Conservation (phyloP, 2,113 vertebrate species). For the Haemorhous mexicanus region DNA sequence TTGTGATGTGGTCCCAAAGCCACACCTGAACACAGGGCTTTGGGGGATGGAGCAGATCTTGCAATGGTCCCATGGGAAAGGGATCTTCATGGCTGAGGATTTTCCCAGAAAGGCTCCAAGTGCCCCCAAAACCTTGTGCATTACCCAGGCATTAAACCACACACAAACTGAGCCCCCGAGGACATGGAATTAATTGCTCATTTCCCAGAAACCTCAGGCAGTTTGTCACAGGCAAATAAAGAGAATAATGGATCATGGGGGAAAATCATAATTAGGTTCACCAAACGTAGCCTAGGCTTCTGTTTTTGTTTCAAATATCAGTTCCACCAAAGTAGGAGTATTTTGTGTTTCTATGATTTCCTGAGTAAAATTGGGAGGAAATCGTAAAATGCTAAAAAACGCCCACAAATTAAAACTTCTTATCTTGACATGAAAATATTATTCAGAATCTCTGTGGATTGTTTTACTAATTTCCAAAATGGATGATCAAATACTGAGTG, state of each 20-base stretch:
- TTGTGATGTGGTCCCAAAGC: not conserved
- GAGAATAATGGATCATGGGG: conserved; percentile 1
- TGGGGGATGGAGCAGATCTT: not conserved
- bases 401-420: not conserved
- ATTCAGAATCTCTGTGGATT: conserved; percentile 45
- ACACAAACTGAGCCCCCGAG: not conserved
- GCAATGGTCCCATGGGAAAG: not conserved
- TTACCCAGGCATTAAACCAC: not conserved
- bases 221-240: conserved; percentile 8
- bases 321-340: not conserved
- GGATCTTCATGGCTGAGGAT: not conserved
- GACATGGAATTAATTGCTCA: not conserved
- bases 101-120: not conserved
- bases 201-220: conserved; percentile 9
- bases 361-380: not conserved
- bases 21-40: accelerated
- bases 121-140: not conserved
- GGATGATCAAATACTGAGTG: conserved; percentile 59
- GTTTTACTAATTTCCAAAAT: conserved; percentile 57
- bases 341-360: conserved; percentile 9
- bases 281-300: not conserved
- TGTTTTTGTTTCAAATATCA: conserved; percentile 9
- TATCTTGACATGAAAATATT: conserved; percentile 60
- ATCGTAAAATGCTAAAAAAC: conserved; percentile 1
- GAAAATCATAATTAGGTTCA: conserved; percentile 19